A percentile compares a stretch with the other conserved stretches of the same genome.
These are phyloP conservation scores for Neostethus bicornis DNA, from an alignment of 2,797 vertebrate species.

Conservation along the genomic window DNA sequence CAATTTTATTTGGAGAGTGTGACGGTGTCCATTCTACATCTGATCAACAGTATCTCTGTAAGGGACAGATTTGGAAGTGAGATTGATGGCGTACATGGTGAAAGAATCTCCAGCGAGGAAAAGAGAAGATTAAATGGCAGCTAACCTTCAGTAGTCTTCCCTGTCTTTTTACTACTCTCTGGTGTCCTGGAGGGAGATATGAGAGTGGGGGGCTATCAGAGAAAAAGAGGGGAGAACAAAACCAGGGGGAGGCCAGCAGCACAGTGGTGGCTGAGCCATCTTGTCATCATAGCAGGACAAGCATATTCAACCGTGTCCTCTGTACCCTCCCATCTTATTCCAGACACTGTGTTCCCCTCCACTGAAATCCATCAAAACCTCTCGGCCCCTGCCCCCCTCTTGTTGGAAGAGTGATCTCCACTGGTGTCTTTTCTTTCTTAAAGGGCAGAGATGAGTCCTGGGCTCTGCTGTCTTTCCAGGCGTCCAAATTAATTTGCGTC, in stretches of 20 bases:
- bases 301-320: conserved; percentile 80
- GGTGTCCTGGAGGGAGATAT: conserved; percentile 60
- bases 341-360: conserved; percentile 71
- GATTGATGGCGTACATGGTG: conserved; percentile 68
- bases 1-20: conserved; percentile 77
- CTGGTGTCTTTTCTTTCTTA: conserved; percentile 76
- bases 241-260: conserved; percentile 56
- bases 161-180: conserved; percentile 57
- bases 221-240: conserved; percentile 38
- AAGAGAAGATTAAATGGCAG: conserved; percentile 77
- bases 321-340: conserved; percentile 79
- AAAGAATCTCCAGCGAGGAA: conserved; percentile 78
- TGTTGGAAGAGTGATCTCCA: conserved; percentile 66
- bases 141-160: conserved; percentile 53
- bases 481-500: conserved; percentile 81
- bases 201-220: conserved; percentile 50
- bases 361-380: conserved; percentile 69
- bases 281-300: conserved; percentile 83
- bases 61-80: conserved; percentile 73
- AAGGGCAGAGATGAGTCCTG: conserved; percentile 74
- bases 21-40: conserved; percentile 76
- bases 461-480: conserved; percentile 70
- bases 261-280: conserved; percentile 76
- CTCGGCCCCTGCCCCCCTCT: conserved; percentile 43
- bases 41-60: conserved; percentile 76